Conservation (phyloP, 2,113 vertebrate genomes). For the Pseudopodoces humilis region DNA sequence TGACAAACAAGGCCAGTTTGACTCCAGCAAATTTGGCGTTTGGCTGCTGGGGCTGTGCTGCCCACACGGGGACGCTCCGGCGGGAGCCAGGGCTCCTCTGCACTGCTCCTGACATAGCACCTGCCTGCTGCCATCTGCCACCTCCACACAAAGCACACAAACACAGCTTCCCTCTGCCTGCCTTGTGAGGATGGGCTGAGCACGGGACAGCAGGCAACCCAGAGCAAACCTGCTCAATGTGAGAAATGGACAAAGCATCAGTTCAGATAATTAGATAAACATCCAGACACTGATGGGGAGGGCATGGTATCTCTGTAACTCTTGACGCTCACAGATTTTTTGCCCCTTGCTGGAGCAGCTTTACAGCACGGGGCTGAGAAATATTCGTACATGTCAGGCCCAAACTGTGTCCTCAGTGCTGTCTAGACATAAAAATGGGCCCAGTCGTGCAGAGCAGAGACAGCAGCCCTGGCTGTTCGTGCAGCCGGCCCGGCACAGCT, state of each 20-base stretch:
- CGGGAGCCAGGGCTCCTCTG: background rate
- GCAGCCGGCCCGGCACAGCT: background rate
- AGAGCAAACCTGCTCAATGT: rapidly evolving
- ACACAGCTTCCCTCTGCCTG: background rate
- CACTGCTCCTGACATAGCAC: background rate
- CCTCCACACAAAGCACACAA: background rate
- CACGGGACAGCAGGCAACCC: rapidly evolving
- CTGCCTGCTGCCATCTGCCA: background rate
- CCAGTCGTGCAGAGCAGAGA: background rate
- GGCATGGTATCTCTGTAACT: background rate
- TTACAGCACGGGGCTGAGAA: background rate
- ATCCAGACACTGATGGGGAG: background rate
- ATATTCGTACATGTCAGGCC: background rate
- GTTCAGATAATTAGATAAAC: background rate
- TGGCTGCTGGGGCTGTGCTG: background rate
- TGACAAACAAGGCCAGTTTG: background rate
- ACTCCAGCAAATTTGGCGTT: background rate
- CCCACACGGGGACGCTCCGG: background rate
- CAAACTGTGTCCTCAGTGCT: background rate
- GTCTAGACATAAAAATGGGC: background rate
- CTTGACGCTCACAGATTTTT: background rate
- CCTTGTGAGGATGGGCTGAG: background rate
- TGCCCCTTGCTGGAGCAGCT: background rate
- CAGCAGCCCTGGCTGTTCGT: background rate
- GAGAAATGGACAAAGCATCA: background rate